Conservation (phyloP, 2,113 vertebrate genomes). For the Callocephalon fimbriatum region DNA sequence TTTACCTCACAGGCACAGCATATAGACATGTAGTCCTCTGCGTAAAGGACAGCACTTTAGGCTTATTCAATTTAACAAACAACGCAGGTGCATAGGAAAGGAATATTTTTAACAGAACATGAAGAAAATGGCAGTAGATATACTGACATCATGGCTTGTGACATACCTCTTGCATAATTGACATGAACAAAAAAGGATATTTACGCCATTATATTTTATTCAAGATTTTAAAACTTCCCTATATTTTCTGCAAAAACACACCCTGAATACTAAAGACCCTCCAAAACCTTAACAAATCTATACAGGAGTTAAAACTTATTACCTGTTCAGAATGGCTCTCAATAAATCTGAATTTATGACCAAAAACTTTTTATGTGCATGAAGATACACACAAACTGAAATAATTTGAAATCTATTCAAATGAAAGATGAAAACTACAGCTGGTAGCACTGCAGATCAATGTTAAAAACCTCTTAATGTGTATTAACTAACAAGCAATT, state of each 20-base stretch:
- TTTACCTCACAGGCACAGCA: not conserved
- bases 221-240: not conserved
- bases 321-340: not conserved
- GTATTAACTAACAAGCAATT: constrained; percentile 16
- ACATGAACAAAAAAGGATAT: not conserved
- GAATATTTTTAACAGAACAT: not conserved
- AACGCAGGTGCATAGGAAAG: not conserved
- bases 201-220: not conserved
- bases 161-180: not conserved
- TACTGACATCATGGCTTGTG: not conserved
- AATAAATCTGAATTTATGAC: not conserved
- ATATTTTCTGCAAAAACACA: fast-evolving
- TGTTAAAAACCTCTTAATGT: not conserved
- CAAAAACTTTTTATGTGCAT: not conserved
- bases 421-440: not conserved
- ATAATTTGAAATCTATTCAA: not conserved
- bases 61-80: not conserved
- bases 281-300: not conserved
- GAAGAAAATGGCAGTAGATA: not conserved
- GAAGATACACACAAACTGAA: not conserved
- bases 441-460: not conserved
- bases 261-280: not conserved
- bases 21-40: fast-evolving
- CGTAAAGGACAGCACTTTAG: not conserved
- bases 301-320: not conserved